phyloP scores from a whole-genome alignment of 2,797 vertebrate genomes.

The Anguilla pacifica region DNA sequence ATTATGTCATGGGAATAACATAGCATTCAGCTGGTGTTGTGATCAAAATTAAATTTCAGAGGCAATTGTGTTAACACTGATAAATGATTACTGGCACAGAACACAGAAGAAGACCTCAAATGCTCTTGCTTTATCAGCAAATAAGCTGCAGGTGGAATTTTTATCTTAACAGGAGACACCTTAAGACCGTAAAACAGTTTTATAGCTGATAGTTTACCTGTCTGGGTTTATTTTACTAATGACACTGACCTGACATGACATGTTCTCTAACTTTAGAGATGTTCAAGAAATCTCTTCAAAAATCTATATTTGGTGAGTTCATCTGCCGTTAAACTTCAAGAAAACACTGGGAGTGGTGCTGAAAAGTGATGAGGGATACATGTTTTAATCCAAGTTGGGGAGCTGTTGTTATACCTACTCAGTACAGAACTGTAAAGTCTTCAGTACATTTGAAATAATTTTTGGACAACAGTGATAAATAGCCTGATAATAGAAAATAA shows the following conservation, averaged over 20 bases:
- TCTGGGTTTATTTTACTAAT: background rate
- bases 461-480: background rate
- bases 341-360: background rate
- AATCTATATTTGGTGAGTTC: background rate
- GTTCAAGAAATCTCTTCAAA: background rate
- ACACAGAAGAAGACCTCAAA: background rate
- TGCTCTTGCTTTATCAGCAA: background rate
- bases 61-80: background rate
- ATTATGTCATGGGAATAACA: background rate
- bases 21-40: background rate
- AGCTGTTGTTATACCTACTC: background rate
- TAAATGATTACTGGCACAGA: background rate
- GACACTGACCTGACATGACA: background rate
- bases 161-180: background rate
- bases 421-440: background rate
- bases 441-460: background rate
- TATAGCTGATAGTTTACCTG: background rate
- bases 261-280: background rate
- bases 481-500: background rate
- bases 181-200: background rate
- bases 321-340: too few relatives aligned
- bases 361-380: background rate
- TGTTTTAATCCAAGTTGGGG: background rate
- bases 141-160: background rate
- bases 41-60: background rate